Base-by-base conservation (phyloP, 2,888 invertebrate species). In the Drosophila pegasa region DNA sequence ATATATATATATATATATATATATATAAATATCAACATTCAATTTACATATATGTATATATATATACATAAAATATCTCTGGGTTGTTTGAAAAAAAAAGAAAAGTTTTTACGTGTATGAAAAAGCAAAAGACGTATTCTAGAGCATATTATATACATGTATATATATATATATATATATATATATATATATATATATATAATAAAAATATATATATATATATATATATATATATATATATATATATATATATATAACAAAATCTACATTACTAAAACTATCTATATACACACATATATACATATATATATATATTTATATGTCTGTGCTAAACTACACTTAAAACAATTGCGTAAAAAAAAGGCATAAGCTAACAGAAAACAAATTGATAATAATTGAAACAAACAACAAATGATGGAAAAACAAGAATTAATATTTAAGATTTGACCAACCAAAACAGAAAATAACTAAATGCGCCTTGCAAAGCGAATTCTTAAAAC, bases 401-500 rank as follows among this genome's bases (percentile, higher is more conserved):
- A 22, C 29, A 25, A 22, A 55, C 45, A 60, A 31, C 10, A 8
- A 22, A 27, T 16, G 20, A 12, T 4, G 25, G 25, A n/a, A 20
- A 12, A 54, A 69, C 71, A 69, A 52, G 52, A 60, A 57, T 3
- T 74, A 74, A 65, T 61, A 56, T 63, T 70, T 85, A 86, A 82
- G 81, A 82, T 77, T 77, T 82, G 78, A 87, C 74, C 75, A 85
- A 83, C 71, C 45, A 55, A 56, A 61, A 71, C 31, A 16, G 31
- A 12, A 27, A 22, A 51, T 61, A 54, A 71, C 59, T 27, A 43
- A 65, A 27, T 33, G 41, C 73, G 72, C 43, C 72, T 63, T 69
- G 73, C 41, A 43, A 66, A 35, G 58, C 74, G 50, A 73, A 50
- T 41, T 68, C 67, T 54, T 38, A 20, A 61, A 27, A 37, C 14